phyloP scores from a whole-genome alignment of 1,140 invertebrate species.

The Pogonomyrmex californicus region DNA sequence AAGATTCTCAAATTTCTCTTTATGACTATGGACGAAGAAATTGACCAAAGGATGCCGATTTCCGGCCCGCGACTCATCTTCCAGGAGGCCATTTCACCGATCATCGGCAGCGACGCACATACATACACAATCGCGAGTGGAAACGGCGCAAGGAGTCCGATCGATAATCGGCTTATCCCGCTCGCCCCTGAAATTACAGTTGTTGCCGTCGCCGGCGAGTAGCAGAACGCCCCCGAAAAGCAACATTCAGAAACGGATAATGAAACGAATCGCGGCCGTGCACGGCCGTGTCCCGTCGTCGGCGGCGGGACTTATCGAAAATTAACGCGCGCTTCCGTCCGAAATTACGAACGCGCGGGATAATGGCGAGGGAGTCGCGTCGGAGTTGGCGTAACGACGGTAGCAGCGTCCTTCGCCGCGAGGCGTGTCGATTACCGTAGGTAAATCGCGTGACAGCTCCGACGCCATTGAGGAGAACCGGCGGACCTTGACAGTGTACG shows the following conservation, averaged over 20 bases:
- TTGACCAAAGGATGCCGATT: constrained; percentile 38
- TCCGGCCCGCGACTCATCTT: constrained; percentile 58
- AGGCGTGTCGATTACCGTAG: constrained; percentile 78
- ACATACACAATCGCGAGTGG: neutral
- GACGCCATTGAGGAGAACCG: constrained; percentile 76
- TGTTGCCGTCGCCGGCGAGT: neutral
- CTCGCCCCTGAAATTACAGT: constrained; percentile 14
- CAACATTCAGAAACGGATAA: constrained; percentile 1
- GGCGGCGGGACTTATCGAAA: neutral
- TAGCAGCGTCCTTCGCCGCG: constrained; percentile 70
- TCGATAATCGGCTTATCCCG: neutral
- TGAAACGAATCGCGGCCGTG: neutral
- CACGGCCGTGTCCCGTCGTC: no score
- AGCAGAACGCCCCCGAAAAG: neutral
- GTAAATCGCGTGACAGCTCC: constrained; percentile 77
- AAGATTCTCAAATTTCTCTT: constrained; percentile 16
- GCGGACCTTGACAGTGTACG: constrained; percentile 81
- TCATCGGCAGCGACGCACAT: neutral
- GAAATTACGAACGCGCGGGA: constrained; percentile 34
- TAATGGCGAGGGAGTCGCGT: constrained; percentile 26
- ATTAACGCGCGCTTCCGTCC: constrained; percentile 19
- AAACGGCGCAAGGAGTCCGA: neutral
- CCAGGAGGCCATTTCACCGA: neutral
- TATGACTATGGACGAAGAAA: constrained; percentile 8
- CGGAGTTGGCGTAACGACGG: constrained; percentile 37